Evolutionary conservation across 2,113 vertebrate species (phyloP).

Genomic region (Dipodomys merriami): DNA sequence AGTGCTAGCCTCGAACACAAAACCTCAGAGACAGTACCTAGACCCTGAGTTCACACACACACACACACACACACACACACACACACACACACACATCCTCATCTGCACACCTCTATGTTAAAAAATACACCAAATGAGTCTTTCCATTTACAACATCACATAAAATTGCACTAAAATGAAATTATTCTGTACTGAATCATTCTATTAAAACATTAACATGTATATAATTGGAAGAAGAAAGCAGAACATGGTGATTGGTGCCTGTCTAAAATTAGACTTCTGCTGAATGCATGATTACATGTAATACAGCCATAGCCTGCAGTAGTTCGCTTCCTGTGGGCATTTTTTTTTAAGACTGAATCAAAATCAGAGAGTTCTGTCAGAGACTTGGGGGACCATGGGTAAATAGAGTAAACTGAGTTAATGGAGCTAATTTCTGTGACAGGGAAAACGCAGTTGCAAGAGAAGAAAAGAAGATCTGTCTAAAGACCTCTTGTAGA

Average conservation of each 20-base stretch:
- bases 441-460: constrained; percentile 39
- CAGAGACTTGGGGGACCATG: constrained; percentile 25
- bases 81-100: not conserved
- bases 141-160: constrained; percentile 15
- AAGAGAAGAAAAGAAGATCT: constrained; percentile 28
- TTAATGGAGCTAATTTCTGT: constrained; percentile 30
- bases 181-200: constrained; percentile 27
- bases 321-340: constrained; percentile 49
- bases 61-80: no score
- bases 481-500: constrained; percentile 25
- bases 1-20: no score
- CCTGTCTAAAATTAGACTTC: constrained; percentile 63
- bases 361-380: constrained; percentile 51
- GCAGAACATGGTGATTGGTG: constrained; percentile 47
- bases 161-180: constrained; percentile 61
- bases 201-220: constrained; percentile 52
- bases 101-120: not conserved
- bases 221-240: constrained; percentile 32
- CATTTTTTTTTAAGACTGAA: constrained; percentile 67
- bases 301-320: not conserved
- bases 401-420: not conserved
- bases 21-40: no score
- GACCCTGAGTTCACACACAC: no score
- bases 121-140: constrained; percentile 17
- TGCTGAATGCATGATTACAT: constrained; percentile 55